Conservation (phyloP, 1,140 invertebrate genomes). For the Portunus trituberculatus region DNA sequence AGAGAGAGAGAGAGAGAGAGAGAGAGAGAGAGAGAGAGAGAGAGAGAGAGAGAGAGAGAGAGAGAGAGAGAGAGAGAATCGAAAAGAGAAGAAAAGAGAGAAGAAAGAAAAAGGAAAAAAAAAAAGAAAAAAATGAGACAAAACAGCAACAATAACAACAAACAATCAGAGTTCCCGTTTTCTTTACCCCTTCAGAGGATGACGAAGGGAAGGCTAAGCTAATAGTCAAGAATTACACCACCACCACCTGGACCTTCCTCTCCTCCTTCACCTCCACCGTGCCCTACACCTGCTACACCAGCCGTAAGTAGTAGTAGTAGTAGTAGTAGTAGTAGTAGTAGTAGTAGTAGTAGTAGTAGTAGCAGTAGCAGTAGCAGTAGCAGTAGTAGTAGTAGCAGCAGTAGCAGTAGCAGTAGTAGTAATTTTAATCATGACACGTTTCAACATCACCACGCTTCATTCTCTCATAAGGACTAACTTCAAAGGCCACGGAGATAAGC, state of each 20-base stretch:
- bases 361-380: no score
- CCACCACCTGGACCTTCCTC: constrained; percentile 64
- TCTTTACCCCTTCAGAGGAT: constrained; percentile 2
- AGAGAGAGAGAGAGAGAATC: no score
- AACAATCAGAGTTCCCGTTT: background rate
- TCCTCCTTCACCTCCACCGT: constrained; percentile 65
- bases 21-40: no score
- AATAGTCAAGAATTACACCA: constrained; percentile 56
- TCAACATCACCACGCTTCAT: background rate
- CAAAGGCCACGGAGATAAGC: no score
- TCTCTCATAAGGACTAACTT: no score
- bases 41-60: no score
- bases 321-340: background rate
- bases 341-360: background rate
- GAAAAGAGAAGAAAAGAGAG: no score
- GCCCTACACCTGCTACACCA: constrained; percentile 66
- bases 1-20: no score
- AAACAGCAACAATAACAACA: background rate
- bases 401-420: no score
- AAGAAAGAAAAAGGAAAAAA: background rate
- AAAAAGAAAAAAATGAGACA: background rate
- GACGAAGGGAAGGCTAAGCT: constrained; percentile 42
- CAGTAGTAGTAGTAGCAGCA: no score
- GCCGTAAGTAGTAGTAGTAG: constrained; percentile 25
- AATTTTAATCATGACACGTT: no score